Evolutionary conservation across 2,113 vertebrate genomes (phyloP).

Genomic region (Vidua macroura): DNA sequence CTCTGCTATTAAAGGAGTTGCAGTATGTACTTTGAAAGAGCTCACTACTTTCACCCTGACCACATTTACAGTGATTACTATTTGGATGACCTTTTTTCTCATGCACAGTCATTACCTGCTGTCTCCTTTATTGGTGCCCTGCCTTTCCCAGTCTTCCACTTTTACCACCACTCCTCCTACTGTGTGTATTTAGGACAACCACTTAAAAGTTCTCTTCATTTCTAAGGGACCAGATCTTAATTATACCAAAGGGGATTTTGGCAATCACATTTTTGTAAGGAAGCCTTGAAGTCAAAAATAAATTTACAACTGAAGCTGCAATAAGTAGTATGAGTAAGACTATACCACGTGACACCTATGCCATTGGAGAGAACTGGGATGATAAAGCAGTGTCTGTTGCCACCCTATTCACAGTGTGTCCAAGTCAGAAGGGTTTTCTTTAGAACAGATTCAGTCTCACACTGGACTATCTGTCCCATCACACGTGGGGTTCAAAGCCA

Average conservation of each 20-base stretch:
- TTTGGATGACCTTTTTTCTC: not conserved
- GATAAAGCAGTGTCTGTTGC: not conserved
- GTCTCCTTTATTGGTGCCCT: not conserved
- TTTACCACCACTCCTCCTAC: not conserved
- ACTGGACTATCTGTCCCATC: not conserved
- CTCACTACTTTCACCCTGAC: not conserved
- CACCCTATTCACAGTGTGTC: accelerated
- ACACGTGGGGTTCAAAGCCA: not conserved
- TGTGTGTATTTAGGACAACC: not conserved
- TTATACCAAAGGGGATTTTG: not conserved
- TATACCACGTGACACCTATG: not conserved
- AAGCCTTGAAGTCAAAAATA: not conserved
- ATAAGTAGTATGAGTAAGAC: not conserved
- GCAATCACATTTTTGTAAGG: not conserved
- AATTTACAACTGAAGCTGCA: not conserved
- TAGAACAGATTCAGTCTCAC: not conserved
- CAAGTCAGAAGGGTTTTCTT: not conserved
- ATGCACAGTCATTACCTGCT: not conserved
- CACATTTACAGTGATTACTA: not conserved
- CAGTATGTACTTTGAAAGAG: not conserved
- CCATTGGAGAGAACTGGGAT: not conserved
- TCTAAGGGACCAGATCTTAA: not conserved
- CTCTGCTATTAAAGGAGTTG: not conserved
- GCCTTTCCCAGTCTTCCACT: not conserved
- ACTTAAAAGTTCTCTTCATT: not conserved